Evolutionary conservation across 2,797 vertebrate genomes (phyloP), one percentile per base, ranked within the genome.

Genomic region (Leuciscus waleckii): DNA sequence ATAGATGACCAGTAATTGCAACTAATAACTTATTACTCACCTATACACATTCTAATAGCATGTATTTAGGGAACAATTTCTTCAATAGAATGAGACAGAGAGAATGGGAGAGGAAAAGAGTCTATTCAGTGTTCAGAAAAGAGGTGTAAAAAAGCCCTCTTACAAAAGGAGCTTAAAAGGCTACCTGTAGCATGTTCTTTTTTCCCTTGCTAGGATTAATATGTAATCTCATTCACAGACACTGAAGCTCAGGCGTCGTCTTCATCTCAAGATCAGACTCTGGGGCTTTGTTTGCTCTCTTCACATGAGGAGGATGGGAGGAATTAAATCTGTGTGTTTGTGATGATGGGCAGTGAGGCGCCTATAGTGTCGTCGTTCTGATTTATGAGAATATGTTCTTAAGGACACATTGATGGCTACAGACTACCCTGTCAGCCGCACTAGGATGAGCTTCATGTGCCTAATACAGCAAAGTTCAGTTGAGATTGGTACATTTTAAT

Each of bases 1-100:
- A 96, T 95, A 96, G 94, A 95, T 94, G 94, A 96, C 95, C 95
- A 96, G 95, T 96, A 96, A 96, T 96, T 96, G 95, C 94, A 94
- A 95, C 94, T 96, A 96, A 96, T 95, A 96, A 95, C 92, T 94
- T 96, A 95, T 96, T 95, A 94, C 93, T 95, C 94, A 94, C 95
- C 95, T 94, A 93, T 94, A 94, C 94, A 95, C 94, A 96, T 95
- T 96, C 94, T 96, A 96, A 96, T 96, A 94, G 93, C 95, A 92
- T 93, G 94, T 96, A 96, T 95, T 96, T 96, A 95, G 93, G 94
- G 94, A 91, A 93, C 92, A 93, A 89, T 95, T 95, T 92, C 84
- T 93, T 95, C 93, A 95, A 94, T 95, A 92, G 92, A 93, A 90
- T 82, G 81, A 93, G 90, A 92, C 90, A 26, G 77, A 74, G 75